Evolutionary conservation across 2,797 vertebrate genomes (phyloP).

Genomic region (Rhinatrema bivittatum): DNA sequence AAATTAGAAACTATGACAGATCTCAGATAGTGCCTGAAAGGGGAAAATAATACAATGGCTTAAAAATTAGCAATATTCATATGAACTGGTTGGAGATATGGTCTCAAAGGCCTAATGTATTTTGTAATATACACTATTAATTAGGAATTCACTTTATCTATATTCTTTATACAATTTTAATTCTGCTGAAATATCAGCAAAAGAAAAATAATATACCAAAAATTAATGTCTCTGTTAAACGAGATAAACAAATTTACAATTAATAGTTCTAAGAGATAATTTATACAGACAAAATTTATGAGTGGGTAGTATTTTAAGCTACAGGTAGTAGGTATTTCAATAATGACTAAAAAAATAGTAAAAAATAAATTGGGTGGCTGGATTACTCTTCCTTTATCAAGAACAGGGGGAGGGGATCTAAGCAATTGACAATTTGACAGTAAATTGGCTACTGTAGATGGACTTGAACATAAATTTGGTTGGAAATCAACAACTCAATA

Average conservation of each 20-base stretch:
- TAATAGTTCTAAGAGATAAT: too few species aligned
- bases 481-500: too few species aligned
- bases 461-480: too few species aligned
- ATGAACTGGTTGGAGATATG: slow-evolving; percentile 19
- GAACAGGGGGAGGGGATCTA: too few species aligned
- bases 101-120: slow-evolving; percentile 20
- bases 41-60: slow-evolving; percentile 25
- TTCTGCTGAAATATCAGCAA: slow-evolving; percentile 19
- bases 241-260: slow-evolving; percentile 23
- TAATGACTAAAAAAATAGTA: too few species aligned
- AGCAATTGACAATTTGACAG: too few species aligned
- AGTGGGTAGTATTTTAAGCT: too few species aligned
- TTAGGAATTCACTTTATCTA: slow-evolving; percentile 34
- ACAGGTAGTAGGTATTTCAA: too few species aligned
- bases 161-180: slow-evolving; percentile 19
- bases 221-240: slow-evolving; percentile 20
- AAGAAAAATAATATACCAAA: slow-evolving; percentile 25
- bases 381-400: too few species aligned
- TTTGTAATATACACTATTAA: slow-evolving; percentile 36
- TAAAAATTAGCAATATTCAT: slow-evolving; percentile 6
- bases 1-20: slow-evolving; percentile 8
- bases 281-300: too few species aligned
- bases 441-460: too few species aligned
- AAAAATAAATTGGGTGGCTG: too few species aligned
- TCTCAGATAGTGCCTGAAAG: slow-evolving; percentile 18